These are phyloP conservation scores for Trissoscelio sp. DNA, from an alignment of 2,888 invertebrate species.

Conservation along the genomic window DNA sequence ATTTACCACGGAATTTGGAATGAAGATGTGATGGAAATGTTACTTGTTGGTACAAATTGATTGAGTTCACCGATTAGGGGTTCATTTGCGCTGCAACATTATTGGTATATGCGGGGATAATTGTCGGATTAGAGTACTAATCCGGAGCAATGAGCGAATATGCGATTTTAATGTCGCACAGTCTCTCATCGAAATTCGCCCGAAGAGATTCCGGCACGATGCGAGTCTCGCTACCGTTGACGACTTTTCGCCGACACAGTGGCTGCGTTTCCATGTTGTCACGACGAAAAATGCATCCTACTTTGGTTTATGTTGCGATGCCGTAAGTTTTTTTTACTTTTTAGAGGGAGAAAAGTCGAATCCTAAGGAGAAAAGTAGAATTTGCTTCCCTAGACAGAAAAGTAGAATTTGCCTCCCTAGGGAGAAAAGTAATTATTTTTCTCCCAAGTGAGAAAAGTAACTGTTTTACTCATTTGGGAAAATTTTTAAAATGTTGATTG, in stretches of 20 bases:
- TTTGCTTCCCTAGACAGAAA: too few species aligned
- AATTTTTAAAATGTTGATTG: too few species aligned
- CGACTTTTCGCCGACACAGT: slow-evolving; percentile 80
- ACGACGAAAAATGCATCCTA: slow-evolving; percentile 77
- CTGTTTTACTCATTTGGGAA: too few species aligned
- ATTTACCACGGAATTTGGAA: not conserved
- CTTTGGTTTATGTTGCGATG: slow-evolving; percentile 77
- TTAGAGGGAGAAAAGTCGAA: too few species aligned
- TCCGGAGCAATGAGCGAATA: slow-evolving; percentile 76
- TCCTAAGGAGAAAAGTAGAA: too few species aligned
- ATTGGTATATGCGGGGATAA: not conserved
- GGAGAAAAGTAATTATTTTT: too few species aligned
- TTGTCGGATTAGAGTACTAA: slow-evolving; percentile 7
- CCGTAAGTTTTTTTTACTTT: slow-evolving; percentile 78
- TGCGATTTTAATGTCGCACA: slow-evolving; percentile 75
- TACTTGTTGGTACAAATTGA: not conserved
- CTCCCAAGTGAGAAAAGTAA: too few species aligned
- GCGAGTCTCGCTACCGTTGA: slow-evolving; percentile 78
- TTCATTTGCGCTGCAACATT: too few species aligned
- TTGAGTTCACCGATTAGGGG: too few species aligned
- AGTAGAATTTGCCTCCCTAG: too few species aligned
- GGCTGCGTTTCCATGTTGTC: slow-evolving; percentile 80
- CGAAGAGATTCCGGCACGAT: slow-evolving; percentile 80
- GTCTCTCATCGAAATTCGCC: slow-evolving; percentile 76
- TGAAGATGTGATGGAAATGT: not conserved